phyloP scores from a whole-genome alignment of 2,797 vertebrate species.

The Neopelma chrysocephalum region DNA sequence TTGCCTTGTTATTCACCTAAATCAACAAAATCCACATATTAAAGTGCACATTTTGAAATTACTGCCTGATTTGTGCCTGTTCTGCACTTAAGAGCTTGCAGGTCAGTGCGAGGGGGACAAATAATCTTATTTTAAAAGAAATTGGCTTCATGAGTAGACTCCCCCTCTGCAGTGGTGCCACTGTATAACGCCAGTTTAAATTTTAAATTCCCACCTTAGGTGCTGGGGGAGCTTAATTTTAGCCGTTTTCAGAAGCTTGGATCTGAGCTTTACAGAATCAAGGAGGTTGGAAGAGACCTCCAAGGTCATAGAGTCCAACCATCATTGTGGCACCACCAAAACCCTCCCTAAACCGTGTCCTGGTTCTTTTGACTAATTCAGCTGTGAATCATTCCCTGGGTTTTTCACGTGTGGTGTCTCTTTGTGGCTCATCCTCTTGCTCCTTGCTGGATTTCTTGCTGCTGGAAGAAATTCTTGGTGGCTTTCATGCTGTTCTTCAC shows the following conservation, averaged over 20 bases:
- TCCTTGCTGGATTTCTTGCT: not conserved
- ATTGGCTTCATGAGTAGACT: not conserved
- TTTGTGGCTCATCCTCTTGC: not conserved
- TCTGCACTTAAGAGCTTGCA: not conserved
- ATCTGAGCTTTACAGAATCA: not conserved
- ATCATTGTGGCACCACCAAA: not conserved
- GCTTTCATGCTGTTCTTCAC: not conserved
- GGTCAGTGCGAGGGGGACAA: not conserved
- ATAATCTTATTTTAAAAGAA: not conserved
- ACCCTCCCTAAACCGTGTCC: not conserved
- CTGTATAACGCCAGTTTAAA: accelerated
- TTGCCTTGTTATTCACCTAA: not conserved
- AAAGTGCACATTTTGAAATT: not conserved
- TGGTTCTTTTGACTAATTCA: not conserved
- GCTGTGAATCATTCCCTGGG: not conserved
- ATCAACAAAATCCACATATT: accelerated
- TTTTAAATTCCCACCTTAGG: not conserved
- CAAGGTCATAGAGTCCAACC: not conserved
- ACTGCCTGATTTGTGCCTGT: accelerated
- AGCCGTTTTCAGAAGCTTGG: not conserved
- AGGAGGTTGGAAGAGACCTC: not conserved
- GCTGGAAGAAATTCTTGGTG: not conserved
- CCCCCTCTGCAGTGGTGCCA: accelerated
- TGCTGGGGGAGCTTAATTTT: not conserved
- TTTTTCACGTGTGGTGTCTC: not conserved